Base-by-base conservation (phyloP, 2,113 vertebrate genomes). In the Tychaedon coryphoeus region DNA sequence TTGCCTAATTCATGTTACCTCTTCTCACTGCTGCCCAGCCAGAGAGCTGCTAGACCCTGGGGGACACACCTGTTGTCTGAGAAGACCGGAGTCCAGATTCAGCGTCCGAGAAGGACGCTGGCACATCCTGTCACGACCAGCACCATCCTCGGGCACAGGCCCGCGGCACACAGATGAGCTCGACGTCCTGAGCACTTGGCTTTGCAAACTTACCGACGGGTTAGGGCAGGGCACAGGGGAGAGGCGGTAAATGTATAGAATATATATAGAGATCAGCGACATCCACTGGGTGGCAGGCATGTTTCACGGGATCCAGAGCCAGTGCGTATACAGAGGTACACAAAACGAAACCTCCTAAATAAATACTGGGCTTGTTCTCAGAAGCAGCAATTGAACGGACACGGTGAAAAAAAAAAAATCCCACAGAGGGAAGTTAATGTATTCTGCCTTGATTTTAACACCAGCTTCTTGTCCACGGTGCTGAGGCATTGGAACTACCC, bases 261-360 rank as follows among this genome's bases (percentile, higher is more conserved):
- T 12, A 17, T 2, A 72, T 3, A 78, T 34, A 85, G 33, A 45
- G 65, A 75, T 56, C 33, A 33, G 51, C 29, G 76, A 58, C 66
- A 93, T 93, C 97, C 97, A 97, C 96, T 95, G 95, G 97, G 95
- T 97, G 97, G 97, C 97, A 97, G 96, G 88, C 91, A 70, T 5
- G 88, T 80, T 95, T 88, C 69, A 3, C 9, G 0, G 43, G 34
- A 91, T 16, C 33, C 38, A 88, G 48, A 90, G 4, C 17, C 1
- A 26, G 2, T 0, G 56, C 5, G 16, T 1, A 4, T 5, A 67
- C 9, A 45, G 54, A 58, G 15, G 42, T 38, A 70, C 4, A 73
- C 5, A 47, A 36, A 80, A 64, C 1, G 15, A 70, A 85, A 61
- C 50, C 11, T 43, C 73, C 42, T 45, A 57, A 94, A 86, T 34